Base-by-base conservation (phyloP, 2,888 invertebrate genomes). In the Herminia tarsipennalis region DNA sequence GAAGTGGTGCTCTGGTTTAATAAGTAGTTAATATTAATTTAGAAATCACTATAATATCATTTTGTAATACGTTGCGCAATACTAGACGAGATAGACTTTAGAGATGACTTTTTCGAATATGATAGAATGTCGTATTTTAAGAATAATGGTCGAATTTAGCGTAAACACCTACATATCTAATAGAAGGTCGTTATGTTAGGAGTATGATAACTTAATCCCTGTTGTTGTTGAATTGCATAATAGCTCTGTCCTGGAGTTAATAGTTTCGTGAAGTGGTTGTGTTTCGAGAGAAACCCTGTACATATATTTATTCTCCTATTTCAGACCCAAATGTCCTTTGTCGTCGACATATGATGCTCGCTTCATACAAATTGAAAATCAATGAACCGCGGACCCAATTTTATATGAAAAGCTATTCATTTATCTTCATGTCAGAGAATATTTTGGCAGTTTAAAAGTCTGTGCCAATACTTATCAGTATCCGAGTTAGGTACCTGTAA, bases 291-390 rank as follows among this genome's bases (percentile, higher is more conserved):
- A 68, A 67, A 70, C 65, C 66, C 66, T 59, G 62, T 61, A 68
- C 66, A 68, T 54, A 70, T 70, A 83, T 81, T 80, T 79, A 83
- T 83, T 78, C 75, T 73, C 70, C 73, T 76, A 71, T 78, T 74
- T 69, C 68, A 72, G 70, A 56, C 66, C 61, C 53, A 63, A 65
- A 66, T 67, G 74, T 68, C 70, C 75, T 70, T 66, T 63, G 67
- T 54, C 47, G 42, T 56, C 62, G 56, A 51, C 57, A 60, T 63
- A 66, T 62, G 65, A 69, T 73, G 77, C 74, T 74, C 74, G 78
- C 71, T 71, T n/a, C n/a, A 76, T 81, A 78, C 83, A 86, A 88
- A 88, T 88, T 86, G 88, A 88, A 89, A 89, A 87, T 86, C 87
- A 88, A 87, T 87, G 85, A 86, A 85, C 83, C 82, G 67, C 72